Evolutionary conservation across 2,113 vertebrate genomes (phyloP).

Genomic region (Proterorhinus semilunaris): DNA sequence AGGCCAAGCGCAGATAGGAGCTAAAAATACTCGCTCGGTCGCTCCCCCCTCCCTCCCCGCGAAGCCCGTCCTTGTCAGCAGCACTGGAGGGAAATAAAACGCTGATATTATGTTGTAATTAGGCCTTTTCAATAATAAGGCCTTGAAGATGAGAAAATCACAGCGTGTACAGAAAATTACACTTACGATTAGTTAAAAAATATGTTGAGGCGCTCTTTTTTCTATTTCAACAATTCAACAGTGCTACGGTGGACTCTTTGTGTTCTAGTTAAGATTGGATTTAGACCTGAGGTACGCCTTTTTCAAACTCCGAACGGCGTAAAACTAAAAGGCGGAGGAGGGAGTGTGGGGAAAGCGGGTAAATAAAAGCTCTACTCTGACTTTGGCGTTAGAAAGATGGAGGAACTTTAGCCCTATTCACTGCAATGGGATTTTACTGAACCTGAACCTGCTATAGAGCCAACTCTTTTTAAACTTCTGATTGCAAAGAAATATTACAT

Average conservation of each 20-base stretch:
- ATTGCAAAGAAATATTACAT: too few relatives aligned
- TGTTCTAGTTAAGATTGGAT: too few relatives aligned
- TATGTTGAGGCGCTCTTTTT: not conserved
- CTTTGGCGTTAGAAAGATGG: too few relatives aligned
- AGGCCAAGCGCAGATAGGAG: slow-evolving; percentile 8
- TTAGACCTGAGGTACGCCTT: too few relatives aligned
- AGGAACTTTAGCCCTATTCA: too few relatives aligned
- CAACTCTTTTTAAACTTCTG: too few relatives aligned
- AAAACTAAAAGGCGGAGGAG: too few relatives aligned
- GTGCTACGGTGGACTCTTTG: not conserved
- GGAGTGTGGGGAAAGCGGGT: too few relatives aligned
- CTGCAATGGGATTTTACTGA: too few relatives aligned
- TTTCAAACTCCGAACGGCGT: too few relatives aligned
- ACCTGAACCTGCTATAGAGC: too few relatives aligned
- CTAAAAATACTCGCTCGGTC: not conserved
- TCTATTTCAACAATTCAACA: not conserved
- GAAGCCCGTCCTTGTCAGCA: not conserved
- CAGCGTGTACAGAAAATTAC: not conserved
- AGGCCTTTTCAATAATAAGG: not conserved
- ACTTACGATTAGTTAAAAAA: not conserved
- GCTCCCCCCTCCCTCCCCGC: not conserved
- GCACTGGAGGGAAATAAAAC: not conserved
- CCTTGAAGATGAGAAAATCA: not conserved
- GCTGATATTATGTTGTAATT: not conserved
- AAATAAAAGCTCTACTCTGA: too few relatives aligned